Percentiles rank a stretch among this genome's conserved stretches.
These are phyloP conservation scores for Agonopterix subpropinquella DNA, from an alignment of 2,888 invertebrate genomes.

Conservation along the genomic window DNA sequence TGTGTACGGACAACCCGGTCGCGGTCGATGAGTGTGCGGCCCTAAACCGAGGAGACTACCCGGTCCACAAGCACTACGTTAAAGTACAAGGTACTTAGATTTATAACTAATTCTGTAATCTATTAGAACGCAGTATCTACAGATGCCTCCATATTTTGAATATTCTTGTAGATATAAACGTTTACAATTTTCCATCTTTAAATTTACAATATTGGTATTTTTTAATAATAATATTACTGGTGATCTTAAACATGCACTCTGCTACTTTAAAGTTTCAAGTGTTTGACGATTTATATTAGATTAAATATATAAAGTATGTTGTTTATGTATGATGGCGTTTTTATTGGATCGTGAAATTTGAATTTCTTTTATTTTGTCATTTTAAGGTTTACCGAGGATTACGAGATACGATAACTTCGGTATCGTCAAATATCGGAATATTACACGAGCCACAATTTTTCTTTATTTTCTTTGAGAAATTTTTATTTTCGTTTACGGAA, in stretches of 20 bases:
- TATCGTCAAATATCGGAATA: too few relatives aligned
- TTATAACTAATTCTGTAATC: constrained; percentile 4
- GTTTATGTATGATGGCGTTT: neutral
- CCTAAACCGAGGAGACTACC: constrained; percentile 6
- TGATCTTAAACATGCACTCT: constrained; percentile 4
- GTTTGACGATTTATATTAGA: neutral
- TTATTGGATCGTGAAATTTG: neutral
- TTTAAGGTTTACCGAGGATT: too few relatives aligned
- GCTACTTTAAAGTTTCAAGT: constrained; percentile 1
- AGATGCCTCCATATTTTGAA: constrained; percentile 12
- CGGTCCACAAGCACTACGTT: constrained; percentile 17
- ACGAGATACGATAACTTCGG: too few relatives aligned
- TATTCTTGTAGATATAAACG: constrained; percentile 10
- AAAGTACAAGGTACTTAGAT: constrained; percentile 25
- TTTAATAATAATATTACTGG: constrained; percentile 6
- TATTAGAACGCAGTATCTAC: neutral
- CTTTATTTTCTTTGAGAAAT: too few relatives aligned
- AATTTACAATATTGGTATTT: constrained; percentile 3
- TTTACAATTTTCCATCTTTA: constrained; percentile 13
- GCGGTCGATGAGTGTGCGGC: too few relatives aligned
- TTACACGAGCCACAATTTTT: too few relatives aligned
- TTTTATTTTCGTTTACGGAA: too few relatives aligned
- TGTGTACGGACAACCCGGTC: too few relatives aligned
- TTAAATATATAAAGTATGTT: neutral
- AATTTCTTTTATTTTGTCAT: too few relatives aligned